phyloP scores from a whole-genome alignment of 2,888 invertebrate genomes.

The Rhamnusium bicolor region DNA sequence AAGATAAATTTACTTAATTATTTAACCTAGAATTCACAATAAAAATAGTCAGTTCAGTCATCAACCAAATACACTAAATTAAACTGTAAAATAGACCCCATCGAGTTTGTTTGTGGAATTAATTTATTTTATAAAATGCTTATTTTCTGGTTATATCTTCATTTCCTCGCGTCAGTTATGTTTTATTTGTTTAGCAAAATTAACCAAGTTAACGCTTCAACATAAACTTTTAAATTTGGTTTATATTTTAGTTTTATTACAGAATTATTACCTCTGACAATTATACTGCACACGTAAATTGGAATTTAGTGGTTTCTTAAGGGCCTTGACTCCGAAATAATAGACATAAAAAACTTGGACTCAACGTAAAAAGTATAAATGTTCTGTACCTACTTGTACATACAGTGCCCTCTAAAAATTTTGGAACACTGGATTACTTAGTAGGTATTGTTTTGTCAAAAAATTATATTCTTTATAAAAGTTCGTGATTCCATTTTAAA shows the following conservation, averaged over 20 bases:
- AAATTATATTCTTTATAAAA: too few species aligned
- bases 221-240: background rate
- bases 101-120: slow-evolving; percentile 39
- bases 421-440: too few species aligned
- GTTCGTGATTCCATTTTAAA: too few species aligned
- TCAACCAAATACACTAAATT: slow-evolving; percentile 46
- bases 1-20: slow-evolving; percentile 47
- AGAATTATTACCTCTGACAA: background rate
- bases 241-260: background rate
- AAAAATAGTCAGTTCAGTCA: slow-evolving; percentile 45
- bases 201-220: background rate
- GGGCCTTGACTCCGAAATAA: too few species aligned
- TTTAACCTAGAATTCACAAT: slow-evolving; percentile 43
- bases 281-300: background rate
- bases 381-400: too few species aligned
- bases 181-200: background rate
- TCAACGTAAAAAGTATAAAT: too few species aligned
- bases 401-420: too few species aligned
- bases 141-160: slow-evolving; percentile 8
- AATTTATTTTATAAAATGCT: slow-evolving; percentile 35
- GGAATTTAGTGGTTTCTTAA: background rate
- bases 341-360: too few species aligned
- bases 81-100: slow-evolving; percentile 42
- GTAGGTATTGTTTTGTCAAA: too few species aligned
- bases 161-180: background rate